Evolutionary conservation across 2,888 invertebrate species (phyloP).

Genomic region (Biston stratarius): DNA sequence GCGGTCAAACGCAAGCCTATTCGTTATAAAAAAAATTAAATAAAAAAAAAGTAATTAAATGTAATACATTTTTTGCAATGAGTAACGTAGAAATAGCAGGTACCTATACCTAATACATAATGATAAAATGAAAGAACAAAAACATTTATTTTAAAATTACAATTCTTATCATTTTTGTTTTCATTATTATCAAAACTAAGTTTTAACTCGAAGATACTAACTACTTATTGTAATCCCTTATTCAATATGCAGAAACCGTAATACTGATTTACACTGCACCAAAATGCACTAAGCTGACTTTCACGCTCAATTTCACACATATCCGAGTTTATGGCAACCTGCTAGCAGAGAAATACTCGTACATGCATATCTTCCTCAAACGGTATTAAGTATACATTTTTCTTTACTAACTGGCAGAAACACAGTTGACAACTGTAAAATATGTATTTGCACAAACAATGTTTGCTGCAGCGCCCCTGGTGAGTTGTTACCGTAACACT

Average conservation of each 20-base stretch:
- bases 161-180: too few relatives aligned
- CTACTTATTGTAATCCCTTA: neutral
- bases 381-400: constrained; percentile 16
- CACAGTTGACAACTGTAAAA: neutral
- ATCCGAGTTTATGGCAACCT: constrained; percentile 37
- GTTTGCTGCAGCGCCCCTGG: too few relatives aligned
- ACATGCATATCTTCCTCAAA: constrained; percentile 18
- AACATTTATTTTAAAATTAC: too few relatives aligned
- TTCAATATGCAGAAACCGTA: neutral
- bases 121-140: too few relatives aligned
- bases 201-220: neutral
- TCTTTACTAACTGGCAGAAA: constrained; percentile 10
- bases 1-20: too few relatives aligned
- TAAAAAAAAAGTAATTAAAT: too few relatives aligned
- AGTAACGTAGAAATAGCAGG: too few relatives aligned
- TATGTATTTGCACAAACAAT: neutral
- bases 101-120: too few relatives aligned
- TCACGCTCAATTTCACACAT: constrained; percentile 60
- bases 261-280: constrained; percentile 38
- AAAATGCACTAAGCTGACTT: constrained; percentile 49
- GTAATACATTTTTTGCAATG: too few relatives aligned
- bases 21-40: too few relatives aligned
- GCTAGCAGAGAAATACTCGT: constrained; percentile 21
- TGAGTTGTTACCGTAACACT: too few relatives aligned
- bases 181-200: too few relatives aligned